A percentile compares a stretch with the other conserved stretches of the same genome.
Conservation (phyloP, 2,888 invertebrate genomes). For the Sarcophaga subvicina region DNA sequence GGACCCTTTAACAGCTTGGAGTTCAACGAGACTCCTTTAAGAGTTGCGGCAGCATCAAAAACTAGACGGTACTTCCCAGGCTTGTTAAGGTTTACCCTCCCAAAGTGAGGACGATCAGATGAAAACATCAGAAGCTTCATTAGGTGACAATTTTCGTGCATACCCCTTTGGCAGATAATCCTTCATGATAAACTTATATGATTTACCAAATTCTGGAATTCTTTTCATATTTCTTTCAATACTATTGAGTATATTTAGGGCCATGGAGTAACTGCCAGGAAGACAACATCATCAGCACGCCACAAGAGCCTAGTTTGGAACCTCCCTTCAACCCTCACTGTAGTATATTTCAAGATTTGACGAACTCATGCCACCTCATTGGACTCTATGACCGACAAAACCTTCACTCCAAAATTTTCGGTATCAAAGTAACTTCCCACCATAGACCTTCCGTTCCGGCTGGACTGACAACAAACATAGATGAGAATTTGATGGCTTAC, state of each 20-base stretch:
- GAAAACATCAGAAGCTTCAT: fast-evolving
- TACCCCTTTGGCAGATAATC: too few species aligned
- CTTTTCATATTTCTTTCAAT: slow-evolving; percentile 2
- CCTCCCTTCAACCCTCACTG: too few species aligned
- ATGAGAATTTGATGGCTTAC: neutral
- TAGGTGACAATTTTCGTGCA: too few species aligned
- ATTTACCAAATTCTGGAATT: neutral
- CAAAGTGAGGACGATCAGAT: neutral
- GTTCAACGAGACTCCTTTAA: slow-evolving; percentile 13
- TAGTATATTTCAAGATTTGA: neutral
- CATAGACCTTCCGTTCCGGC: too few species aligned
- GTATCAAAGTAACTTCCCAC: too few species aligned
- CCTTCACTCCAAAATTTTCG: too few species aligned
- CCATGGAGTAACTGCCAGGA: slow-evolving; percentile 28
- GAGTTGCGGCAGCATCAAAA: neutral
- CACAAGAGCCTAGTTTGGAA: too few species aligned
- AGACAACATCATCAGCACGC: neutral
- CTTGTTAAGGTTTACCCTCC: slow-evolving; percentile 16
- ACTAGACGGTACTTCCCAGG: neutral
- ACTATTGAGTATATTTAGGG: slow-evolving; percentile 4
- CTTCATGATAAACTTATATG: too few species aligned
- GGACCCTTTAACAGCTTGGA: too few species aligned
- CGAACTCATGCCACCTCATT: too few species aligned
- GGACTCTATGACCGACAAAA: too few species aligned
- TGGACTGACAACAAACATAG: too few species aligned